Evolutionary conservation across 2,888 invertebrate genomes (phyloP).

Genomic region (Arrhopalites spinosus): DNA sequence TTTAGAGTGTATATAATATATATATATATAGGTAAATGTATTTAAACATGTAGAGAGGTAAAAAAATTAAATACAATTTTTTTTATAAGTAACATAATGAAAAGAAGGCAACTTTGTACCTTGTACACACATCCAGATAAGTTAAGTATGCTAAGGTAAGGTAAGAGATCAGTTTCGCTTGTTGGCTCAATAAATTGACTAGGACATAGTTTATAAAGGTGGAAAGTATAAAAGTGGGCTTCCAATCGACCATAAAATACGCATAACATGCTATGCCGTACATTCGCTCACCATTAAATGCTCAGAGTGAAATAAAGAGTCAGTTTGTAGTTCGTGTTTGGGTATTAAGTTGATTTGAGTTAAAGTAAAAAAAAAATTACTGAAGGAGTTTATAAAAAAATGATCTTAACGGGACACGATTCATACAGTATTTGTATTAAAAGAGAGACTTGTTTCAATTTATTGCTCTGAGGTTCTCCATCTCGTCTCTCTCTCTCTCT

Average conservation of each 20-base stretch:
- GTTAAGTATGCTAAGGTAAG: not conserved
- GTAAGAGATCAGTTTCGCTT: constrained; percentile 26
- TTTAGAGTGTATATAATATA: too few relatives aligned
- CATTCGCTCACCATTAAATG: not conserved
- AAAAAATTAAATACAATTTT: too few relatives aligned
- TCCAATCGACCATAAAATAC: constrained; percentile 16
- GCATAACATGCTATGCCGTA: not conserved
- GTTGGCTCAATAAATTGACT: constrained; percentile 26
- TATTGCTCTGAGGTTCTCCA: not conserved
- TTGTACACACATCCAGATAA: not conserved
- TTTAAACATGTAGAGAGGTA: too few relatives aligned
- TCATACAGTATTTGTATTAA: not conserved
- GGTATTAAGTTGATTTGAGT: not conserved
- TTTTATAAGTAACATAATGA: too few relatives aligned
- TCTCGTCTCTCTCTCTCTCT: not conserved
- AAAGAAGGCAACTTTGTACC: not conserved
- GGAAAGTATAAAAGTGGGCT: constrained; percentile 9
- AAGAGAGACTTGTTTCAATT: not conserved
- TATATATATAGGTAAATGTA: too few relatives aligned
- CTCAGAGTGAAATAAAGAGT: not conserved
- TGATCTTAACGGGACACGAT: constrained; percentile 17
- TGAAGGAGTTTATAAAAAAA: constrained; percentile 2
- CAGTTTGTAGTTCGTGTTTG: not conserved
- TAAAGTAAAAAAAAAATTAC: not conserved
- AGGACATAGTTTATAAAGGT: not conserved